Base-by-base conservation (phyloP, 2,113 vertebrate genomes). In the Pluvialis apricaria region DNA sequence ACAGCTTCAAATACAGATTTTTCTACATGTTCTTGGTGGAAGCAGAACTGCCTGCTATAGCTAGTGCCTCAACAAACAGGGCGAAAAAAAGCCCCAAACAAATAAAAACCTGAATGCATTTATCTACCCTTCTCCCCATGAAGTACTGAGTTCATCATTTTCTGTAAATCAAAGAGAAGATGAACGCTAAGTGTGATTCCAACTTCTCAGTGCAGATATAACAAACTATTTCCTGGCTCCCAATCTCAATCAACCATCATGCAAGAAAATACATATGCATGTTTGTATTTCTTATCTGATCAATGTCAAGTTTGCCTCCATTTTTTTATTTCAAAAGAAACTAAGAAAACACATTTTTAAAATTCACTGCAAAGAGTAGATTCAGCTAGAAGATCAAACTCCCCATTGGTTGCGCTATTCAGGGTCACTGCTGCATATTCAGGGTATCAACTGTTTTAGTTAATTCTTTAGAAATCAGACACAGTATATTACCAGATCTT, bases 191-290 rank as follows among this genome's bases (percentile, higher is more conserved):
- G 44, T 76, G 31, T 22, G 45, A 75, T 92, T 94, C 80, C 77
- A 94, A 4, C 80, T 94, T 75, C 72, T 75, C 62, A 45, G 60
- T 0, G 5, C 54, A 94, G 60, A 76, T 87, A 66, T 54, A 96
- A 51, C 72, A 60, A 93, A 85, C 22, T 75, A 68, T 77, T 78
- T 83, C 51, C 76, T 71, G 72, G 51, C 52, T 94, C 55, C 60
- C 42, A 52, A 75, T 16, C 55, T 84, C 82, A 78, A 47, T 64
- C 85, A 93, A 42, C 51, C 20, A 77, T 36, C 68, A 18, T 38
- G 70, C 70, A 91, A 85, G 66, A 58, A 91, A 85, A 94, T 72
- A 24, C 85, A 90, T 88, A 92, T 85, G 60, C 55, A 94, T 86
- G 32, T 70, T 42, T 78, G 38, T 81, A 78, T 78, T 81, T 84